A percentile compares a stretch with the other conserved stretches of the same genome.
phyloP scores from a whole-genome alignment of 2,113 vertebrate species.

The Brachypodius melanocephalos region DNA sequence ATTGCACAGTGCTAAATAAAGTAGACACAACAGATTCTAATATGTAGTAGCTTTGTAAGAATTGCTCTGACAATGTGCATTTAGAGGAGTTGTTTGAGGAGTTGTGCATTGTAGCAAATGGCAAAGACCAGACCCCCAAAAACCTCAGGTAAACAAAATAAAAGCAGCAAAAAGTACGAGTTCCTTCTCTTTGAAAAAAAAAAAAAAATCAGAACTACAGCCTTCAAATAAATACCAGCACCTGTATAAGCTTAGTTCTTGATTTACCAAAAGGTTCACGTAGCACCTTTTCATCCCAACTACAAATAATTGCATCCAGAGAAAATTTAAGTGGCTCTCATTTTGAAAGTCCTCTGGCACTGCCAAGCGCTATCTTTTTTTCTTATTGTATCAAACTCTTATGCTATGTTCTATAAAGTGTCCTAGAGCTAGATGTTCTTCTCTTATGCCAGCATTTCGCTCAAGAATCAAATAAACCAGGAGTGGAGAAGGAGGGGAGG shows the following conservation, averaged over 20 bases:
- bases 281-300: constrained; percentile 10
- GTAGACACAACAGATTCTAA: neutral
- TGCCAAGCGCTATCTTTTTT: neutral
- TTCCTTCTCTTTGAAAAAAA: neutral
- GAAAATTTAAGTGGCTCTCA: constrained; percentile 34
- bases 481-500: neutral
- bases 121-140: neutral
- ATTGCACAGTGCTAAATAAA: neutral
- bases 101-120: too few relatives aligned
- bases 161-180: neutral
- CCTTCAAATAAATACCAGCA: neutral
- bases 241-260: neutral
- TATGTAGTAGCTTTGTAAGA: neutral
- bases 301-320: constrained; percentile 15
- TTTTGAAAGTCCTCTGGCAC: constrained; percentile 37
- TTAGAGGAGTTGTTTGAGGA: neutral
- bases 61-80: fast-evolving
- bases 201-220: neutral
- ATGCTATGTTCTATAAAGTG: neutral
- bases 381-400: neutral
- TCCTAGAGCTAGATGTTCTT: constrained; percentile 41
- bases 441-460: neutral
- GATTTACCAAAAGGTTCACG: constrained; percentile 6
- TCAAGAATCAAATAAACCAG: neutral
- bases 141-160: neutral